Percentiles rank a stretch among this genome's conserved stretches.
phyloP scores from a whole-genome alignment of 1,140 invertebrate species.

The Mactra quadrangularis region DNA sequence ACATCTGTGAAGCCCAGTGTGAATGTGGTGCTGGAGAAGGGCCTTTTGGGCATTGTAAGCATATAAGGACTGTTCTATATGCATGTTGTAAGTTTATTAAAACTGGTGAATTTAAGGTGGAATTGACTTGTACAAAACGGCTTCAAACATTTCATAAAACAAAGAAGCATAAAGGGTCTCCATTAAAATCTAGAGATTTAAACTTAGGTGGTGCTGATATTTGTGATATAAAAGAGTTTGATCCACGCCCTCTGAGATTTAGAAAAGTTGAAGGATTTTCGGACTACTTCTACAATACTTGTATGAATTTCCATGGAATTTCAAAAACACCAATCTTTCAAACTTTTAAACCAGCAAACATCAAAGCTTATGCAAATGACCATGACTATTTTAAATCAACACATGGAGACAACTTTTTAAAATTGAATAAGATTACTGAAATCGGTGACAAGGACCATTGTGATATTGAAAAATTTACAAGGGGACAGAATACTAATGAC shows the following conservation, averaged over 20 bases:
- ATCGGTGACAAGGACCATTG: background rate
- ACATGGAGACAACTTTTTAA: conserved; percentile 3
- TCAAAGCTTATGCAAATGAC: background rate
- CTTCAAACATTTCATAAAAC: conserved; percentile 12
- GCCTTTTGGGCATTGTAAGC: conserved; percentile 68
- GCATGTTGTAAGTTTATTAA: conserved; percentile 24
- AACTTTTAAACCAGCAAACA: conserved; percentile 8
- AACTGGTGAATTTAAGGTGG: conserved; percentile 4
- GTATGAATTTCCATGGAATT: conserved; percentile 43
- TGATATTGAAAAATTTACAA: background rate
- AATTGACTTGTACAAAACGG: conserved; percentile 25
- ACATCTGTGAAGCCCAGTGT: conserved; percentile 65
- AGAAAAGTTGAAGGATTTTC: background rate
- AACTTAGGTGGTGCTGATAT: conserved; percentile 26
- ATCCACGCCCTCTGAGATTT: background rate
- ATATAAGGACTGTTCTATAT: conserved; percentile 57
- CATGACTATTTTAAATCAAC: conserved; percentile 3
- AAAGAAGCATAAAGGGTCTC: conserved; percentile 27
- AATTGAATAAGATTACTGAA: background rate
- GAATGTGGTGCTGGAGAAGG: conserved; percentile 70
- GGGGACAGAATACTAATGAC: background rate
- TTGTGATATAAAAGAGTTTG: background rate
- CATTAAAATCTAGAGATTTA: conserved; percentile 18
- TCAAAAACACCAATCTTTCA: conserved; percentile 43
- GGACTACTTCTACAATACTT: conserved; percentile 19